These are phyloP conservation scores for Arremon brunneinucha DNA, from an alignment of 2,797 vertebrate genomes.

Conservation along the genomic window DNA sequence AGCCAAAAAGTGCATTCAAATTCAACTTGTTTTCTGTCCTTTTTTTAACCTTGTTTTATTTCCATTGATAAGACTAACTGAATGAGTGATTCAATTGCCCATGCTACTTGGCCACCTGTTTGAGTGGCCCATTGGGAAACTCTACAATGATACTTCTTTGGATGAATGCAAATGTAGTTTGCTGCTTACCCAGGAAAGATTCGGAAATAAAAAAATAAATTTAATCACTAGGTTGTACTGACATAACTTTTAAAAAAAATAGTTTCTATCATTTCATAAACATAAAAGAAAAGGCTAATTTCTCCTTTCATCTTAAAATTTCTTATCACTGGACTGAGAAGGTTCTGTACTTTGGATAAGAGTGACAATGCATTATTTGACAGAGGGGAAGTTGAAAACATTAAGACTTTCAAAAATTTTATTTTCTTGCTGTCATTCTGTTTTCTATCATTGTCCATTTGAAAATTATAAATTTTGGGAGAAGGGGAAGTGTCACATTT, in stretches of 20 bases:
- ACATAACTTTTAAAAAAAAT: not conserved
- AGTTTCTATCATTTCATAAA: not conserved
- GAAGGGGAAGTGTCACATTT: not conserved
- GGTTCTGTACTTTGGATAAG: not conserved
- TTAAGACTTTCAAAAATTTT: not conserved
- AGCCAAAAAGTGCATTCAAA: not conserved
- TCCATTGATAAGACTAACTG: not conserved
- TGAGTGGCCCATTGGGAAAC: not conserved
- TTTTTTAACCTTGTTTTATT: not conserved
- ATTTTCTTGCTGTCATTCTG: not conserved
- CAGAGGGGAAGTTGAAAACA: accelerated
- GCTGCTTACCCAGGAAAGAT: not conserved
- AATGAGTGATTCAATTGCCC: not conserved
- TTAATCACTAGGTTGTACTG: not conserved
- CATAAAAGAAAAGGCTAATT: not conserved
- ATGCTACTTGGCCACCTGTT: not conserved
- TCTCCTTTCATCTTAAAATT: not conserved
- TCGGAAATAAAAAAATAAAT: not conserved
- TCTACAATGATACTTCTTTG: not conserved
- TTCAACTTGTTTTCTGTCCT: not conserved
- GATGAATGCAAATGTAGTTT: not conserved
- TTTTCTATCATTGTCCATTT: not conserved
- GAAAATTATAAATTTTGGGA: not conserved
- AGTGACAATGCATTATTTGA: not conserved
- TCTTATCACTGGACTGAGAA: not conserved